Conservation (phyloP, 2,888 invertebrate genomes). For the Hemaris fuciformis region DNA sequence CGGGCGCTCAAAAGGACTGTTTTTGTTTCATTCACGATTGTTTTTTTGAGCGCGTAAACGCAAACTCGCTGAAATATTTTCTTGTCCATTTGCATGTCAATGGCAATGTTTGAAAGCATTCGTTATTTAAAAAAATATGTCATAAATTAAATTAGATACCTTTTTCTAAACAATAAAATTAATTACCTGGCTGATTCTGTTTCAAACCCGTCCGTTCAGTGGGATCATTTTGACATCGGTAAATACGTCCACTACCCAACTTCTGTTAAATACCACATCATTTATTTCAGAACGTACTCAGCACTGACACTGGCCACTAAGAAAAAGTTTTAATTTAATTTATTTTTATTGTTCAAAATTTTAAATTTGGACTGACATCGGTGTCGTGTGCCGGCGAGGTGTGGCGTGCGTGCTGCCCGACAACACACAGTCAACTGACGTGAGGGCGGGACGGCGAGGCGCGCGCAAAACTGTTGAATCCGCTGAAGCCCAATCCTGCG, state of each 20-base stretch:
- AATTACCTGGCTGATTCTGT: slow-evolving; percentile 52
- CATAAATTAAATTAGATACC: too few relatives aligned
- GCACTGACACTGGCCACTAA: slow-evolving; percentile 30
- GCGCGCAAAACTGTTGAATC: slow-evolving; percentile 77
- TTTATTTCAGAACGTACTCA: slow-evolving; percentile 41
- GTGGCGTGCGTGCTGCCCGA: slow-evolving; percentile 47
- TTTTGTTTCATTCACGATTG: background rate
- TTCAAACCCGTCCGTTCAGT: slow-evolving; percentile 39
- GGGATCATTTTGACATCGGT: slow-evolving; percentile 57
- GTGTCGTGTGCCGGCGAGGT: slow-evolving; percentile 30
- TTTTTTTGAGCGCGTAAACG: background rate
- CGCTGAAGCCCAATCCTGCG: slow-evolving; percentile 39
- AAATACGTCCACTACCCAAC: slow-evolving; percentile 48
- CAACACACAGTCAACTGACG: slow-evolving; percentile 43
- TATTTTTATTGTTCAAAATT: slow-evolving; percentile 26
- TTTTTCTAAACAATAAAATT: slow-evolving; percentile 1
- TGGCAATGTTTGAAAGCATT: background rate
- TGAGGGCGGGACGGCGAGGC: slow-evolving; percentile 51
- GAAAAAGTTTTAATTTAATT: slow-evolving; percentile 22
- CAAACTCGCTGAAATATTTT: background rate
- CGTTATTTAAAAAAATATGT: background rate
- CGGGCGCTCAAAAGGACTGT: background rate
- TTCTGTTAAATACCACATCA: slow-evolving; percentile 61
- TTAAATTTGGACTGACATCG: slow-evolving; percentile 44
- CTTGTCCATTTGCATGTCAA: background rate